Base-by-base conservation (phyloP, 2,888 invertebrate genomes). In the Drosophila parthenogenetica region DNA sequence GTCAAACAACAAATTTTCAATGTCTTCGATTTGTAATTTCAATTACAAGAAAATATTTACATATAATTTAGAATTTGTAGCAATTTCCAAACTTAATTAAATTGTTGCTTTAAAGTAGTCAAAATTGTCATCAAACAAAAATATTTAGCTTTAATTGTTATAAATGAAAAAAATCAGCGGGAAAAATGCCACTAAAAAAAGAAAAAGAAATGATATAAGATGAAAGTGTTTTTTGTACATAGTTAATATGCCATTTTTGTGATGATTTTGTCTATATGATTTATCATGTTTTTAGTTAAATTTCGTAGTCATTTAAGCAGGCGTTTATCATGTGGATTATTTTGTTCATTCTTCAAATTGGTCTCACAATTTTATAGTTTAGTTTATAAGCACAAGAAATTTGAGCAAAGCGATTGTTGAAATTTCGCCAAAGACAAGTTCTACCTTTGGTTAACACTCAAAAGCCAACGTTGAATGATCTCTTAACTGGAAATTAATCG, bases 281-380 rank as follows among this genome's bases (percentile, higher is more conserved):
- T 61, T 66, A 60, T 57, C 53, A 69, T 54, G 58, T 80, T 82
- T 84, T 87, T 89, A 83, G 83, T 89, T 89, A 81, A 83, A 87
- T 87, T 83, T 78, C 69, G 42, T 89, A 87, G 82, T 69, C 50
- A 43, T 29, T 69, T 60, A 50, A 50, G 57, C 45, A 46, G 19
- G 22, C 42, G 50, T 48, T 60, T 35, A 60, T 50, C 67, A 77
- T 79, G 69, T 62, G 74, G 69, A 80, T 83, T 84, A 67, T 87
- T 87, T 87, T 83, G 81, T 86, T 86, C 72, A 81, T 87, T 90
- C 90, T 91, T 91, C 92, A 90, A 91, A 91, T 91, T 91, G 91
- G 92, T 91, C 92, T 91, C 91, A 91, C 87, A 82, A 85, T 85
- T 70, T 29, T 35, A 43, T 55, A 55, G 54, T 55, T 62, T 81